Evolutionary conservation across 1,140 invertebrate genomes (phyloP), one percentile per base, ranked within the genome.

Genomic region (Meloidogyne chitwoodi): DNA sequence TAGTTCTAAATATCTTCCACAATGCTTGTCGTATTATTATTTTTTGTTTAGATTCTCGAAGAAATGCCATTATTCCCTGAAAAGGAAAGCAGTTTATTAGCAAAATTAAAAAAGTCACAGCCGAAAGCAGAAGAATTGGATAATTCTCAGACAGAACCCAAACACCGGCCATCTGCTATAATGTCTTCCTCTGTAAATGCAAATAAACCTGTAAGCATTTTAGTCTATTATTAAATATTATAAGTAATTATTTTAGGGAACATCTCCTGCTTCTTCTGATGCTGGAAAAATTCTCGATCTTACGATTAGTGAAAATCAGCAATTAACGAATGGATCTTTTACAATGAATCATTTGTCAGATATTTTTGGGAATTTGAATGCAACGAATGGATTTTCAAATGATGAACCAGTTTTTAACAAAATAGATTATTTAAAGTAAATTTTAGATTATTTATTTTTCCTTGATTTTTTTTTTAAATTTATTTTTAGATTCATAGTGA

Each of bases 61-160:
- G 96, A 99, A 90, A 99, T 99, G 97, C 97, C 97, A 68, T 95
- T 96, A 66, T 99, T 99, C 89, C 94, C 96, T 2, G 97, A 99
- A 89, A 91, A 96, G 84, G 96, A 99, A 89, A 98, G 95, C 67
- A 98, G 94, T 2, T 95, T 99, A 86, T 83, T 91, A 31, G 91
- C 98, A 72, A 95, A 96, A 65, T 92, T 99, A 76, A 91, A 99
- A 80, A 99, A 99, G 89, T 97, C 98, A 89, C 90, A 90, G 75
- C 98, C 98, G 85, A 85, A 88, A 74, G 79, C 84, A n/a, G 87
- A 88, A 31, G 82, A 85, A 26, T 64, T 83, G 38, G 88, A 88
- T 34, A 77, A 65, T 68, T 82, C 77, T 70, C 82, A 79, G 26
- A 81, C 83, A 19, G 87, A 88, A 48, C 84, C 83, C 27, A 87